Conservation (phyloP, 2,797 vertebrate species). For the Balearica regulorum region DNA sequence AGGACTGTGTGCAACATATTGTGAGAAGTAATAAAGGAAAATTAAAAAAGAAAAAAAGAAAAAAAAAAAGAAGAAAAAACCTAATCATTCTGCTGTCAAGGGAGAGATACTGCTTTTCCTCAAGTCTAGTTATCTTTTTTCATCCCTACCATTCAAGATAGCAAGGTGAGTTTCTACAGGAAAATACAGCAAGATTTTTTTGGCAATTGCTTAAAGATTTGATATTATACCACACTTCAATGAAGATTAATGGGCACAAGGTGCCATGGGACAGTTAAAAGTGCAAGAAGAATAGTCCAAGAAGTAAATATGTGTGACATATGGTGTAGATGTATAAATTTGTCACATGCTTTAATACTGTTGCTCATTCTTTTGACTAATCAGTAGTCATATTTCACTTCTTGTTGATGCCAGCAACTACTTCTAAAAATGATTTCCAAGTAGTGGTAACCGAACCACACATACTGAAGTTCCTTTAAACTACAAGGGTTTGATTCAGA, state of each 20-base stretch:
- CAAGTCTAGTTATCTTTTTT: background rate
- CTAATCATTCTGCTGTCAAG: background rate
- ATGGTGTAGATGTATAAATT: background rate
- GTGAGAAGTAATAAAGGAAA: background rate
- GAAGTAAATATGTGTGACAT: background rate
- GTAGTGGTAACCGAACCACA: background rate
- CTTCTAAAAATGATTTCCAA: background rate
- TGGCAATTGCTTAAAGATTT: background rate
- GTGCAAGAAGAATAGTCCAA: background rate
- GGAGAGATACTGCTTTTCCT: background rate
- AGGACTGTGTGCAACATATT: background rate
- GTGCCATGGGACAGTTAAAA: background rate
- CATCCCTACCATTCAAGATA: background rate
- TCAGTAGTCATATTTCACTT: background rate
- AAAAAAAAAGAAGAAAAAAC: background rate
- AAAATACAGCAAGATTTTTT: background rate
- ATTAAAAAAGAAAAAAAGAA: background rate
- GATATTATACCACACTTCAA: background rate
- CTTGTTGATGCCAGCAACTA: background rate
- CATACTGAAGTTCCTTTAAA: background rate
- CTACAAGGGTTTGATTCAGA: background rate
- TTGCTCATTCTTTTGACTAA: background rate
- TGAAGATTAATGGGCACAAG: background rate
- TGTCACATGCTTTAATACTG: background rate
- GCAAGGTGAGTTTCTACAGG: background rate